phyloP scores from a whole-genome alignment of 1,140 invertebrate species.

The Trachymyrmex septentrionalis region DNA sequence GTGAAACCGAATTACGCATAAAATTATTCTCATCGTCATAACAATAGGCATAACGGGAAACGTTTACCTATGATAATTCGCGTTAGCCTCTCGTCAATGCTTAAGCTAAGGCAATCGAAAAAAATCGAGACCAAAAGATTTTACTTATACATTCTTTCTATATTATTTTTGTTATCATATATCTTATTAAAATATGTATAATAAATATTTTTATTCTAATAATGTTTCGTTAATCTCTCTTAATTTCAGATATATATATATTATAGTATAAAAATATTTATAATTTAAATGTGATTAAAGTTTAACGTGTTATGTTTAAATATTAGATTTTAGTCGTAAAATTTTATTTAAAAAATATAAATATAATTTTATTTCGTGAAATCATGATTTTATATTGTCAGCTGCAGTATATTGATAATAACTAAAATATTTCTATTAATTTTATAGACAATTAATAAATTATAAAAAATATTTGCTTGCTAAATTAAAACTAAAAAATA shows the following conservation, averaged over 20 bases:
- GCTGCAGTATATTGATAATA: not conserved
- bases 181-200: not conserved
- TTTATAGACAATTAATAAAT: not conserved
- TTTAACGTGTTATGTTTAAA: not conserved
- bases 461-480: not conserved
- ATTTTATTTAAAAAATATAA: not conserved
- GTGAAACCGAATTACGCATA: constrained; percentile 23
- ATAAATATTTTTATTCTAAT: not conserved
- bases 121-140: not conserved
- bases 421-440: not conserved
- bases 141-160: not conserved
- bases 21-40: constrained; percentile 39
- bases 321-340: not conserved
- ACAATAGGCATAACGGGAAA: not conserved
- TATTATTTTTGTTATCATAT: not conserved
- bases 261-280: constrained; percentile 18
- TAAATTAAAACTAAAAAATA: not conserved
- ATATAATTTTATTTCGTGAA: not conserved
- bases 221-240: not conserved
- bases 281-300: not conserved
- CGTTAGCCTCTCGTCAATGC: not conserved
- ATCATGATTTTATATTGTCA: not conserved
- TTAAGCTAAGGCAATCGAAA: not conserved
- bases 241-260: too few relatives aligned
- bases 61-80: not conserved